Conservation (phyloP, 1,140 invertebrate genomes). For the Probaryconus sp. region DNA sequence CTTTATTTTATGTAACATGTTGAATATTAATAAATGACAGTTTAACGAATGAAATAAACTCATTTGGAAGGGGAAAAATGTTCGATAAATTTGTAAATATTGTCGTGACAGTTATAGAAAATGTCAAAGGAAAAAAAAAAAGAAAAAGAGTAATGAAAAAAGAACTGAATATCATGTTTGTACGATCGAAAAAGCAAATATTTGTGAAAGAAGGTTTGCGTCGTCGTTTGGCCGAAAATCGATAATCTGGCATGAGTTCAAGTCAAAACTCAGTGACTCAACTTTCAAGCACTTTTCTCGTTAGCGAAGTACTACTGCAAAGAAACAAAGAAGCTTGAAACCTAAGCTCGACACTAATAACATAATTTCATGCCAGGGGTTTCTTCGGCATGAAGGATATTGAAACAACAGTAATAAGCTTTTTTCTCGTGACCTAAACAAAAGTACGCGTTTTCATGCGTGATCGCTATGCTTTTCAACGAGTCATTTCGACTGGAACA, state of each 20-base stretch:
- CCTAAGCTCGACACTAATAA: conserved; percentile 55
- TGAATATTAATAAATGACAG: no score
- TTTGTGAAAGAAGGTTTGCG: no score
- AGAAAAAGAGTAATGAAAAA: no score
- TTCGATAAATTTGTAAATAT: no score
- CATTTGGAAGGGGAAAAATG: no score
- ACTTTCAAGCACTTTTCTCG: conserved; percentile 26
- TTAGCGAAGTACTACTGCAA: conserved; percentile 26
- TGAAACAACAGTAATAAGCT: conserved; percentile 51
- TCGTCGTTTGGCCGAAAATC: conserved; percentile 1
- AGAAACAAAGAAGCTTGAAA: conserved; percentile 52
- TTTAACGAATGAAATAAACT: no score
- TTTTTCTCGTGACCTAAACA: conserved; percentile 33
- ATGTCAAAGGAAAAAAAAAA: no score
- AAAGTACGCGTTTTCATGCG: conserved; percentile 31
- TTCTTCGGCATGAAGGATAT: conserved; percentile 44
- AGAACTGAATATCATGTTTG: no score
- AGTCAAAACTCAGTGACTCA: conserved; percentile 10
- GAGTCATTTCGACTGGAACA: neutral
- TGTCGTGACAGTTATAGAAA: no score
- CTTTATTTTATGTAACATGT: no score
- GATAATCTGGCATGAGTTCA: conserved; percentile 10
- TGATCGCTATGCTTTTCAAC: conserved; percentile 1
- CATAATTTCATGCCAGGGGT: conserved; percentile 45
- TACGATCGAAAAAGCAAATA: conserved; percentile 7